Evolutionary conservation across 2,888 invertebrate genomes (phyloP).

Genomic region (Rhamphomyia laevipes): DNA sequence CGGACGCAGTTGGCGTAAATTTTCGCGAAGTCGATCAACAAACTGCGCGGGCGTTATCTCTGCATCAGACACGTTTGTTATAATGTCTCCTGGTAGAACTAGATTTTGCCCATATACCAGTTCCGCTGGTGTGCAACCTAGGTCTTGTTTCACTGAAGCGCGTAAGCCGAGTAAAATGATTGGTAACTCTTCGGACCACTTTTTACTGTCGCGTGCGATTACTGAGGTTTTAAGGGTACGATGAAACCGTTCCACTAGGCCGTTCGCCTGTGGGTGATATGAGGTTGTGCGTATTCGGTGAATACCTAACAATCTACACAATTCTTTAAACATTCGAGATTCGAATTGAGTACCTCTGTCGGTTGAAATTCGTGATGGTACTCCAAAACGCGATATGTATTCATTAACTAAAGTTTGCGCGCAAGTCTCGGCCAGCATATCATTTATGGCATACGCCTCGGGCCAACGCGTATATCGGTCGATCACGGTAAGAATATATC

Average conservation of each 20-base stretch:
- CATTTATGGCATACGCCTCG: too few relatives aligned
- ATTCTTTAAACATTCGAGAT: too few relatives aligned
- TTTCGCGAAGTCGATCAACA: too few relatives aligned
- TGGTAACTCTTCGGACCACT: slow-evolving; percentile 4
- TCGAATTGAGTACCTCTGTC: too few relatives aligned
- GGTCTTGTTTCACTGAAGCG: neutral
- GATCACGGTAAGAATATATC: too few relatives aligned
- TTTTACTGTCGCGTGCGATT: slow-evolving; percentile 20
- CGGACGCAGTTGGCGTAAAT: too few relatives aligned
- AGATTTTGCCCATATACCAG: neutral
- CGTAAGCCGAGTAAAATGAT: slow-evolving; percentile 4
- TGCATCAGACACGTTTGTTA: too few relatives aligned
- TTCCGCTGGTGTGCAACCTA: slow-evolving; percentile 1
- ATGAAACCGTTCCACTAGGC: neutral
- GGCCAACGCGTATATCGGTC: slow-evolving; percentile 1
- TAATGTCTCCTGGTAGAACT: neutral
- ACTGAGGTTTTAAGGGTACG: neutral
- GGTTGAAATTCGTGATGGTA: too few relatives aligned
- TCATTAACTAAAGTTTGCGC: too few relatives aligned
- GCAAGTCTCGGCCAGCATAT: too few relatives aligned
- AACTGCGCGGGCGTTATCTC: too few relatives aligned
- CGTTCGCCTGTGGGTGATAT: slow-evolving; percentile 8
- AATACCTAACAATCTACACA: too few relatives aligned
- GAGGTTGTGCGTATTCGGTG: slow-evolving; percentile 5
- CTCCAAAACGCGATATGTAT: neutral